Conservation (phyloP, 2,888 invertebrate species). For the Salpingus planirostris region DNA sequence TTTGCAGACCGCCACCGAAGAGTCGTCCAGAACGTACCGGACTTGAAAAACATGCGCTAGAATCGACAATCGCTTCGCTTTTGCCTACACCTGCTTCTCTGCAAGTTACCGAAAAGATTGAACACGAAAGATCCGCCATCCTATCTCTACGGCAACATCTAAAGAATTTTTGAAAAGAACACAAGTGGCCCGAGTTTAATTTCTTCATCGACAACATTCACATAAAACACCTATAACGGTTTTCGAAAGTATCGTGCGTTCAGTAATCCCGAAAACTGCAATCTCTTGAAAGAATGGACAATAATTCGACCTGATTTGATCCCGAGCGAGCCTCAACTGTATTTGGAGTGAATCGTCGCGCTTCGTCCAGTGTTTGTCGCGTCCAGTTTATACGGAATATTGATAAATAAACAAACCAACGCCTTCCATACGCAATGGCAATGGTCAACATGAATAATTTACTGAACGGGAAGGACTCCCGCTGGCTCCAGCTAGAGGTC, state of each 20-base stretch:
- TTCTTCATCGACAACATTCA: too few species aligned
- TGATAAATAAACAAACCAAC: constrained; percentile 25
- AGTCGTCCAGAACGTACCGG: constrained; percentile 33
- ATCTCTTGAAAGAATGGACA: constrained; percentile 32
- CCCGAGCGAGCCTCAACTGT: constrained; percentile 5
- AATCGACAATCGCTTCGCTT: constrained; percentile 40
- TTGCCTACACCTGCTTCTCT: constrained; percentile 39
- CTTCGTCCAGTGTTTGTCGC: constrained; percentile 25
- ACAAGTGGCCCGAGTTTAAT: too few species aligned
- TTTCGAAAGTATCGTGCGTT: constrained; percentile 13
- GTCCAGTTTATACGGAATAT: constrained; percentile 23
- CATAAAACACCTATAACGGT: too few species aligned
- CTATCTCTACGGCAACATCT: too few species aligned
- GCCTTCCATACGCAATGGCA: constrained; percentile 47
- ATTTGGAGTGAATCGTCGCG: constrained; percentile 20
- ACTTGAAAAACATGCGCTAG: constrained; percentile 41
- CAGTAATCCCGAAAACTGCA: constrained; percentile 3
- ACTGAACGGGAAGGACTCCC: constrained; percentile 96
- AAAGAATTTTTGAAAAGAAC: too few species aligned
- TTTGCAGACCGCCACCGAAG: constrained; percentile 30
- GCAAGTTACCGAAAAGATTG: constrained; percentile 23
- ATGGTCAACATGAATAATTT: constrained; percentile 97
- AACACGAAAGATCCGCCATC: too few species aligned
- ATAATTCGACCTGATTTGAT: constrained; percentile 35
- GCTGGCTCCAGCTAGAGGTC: constrained; percentile 99